Conservation (phyloP, 2,888 invertebrate species). For the Tiliacea aurago region DNA sequence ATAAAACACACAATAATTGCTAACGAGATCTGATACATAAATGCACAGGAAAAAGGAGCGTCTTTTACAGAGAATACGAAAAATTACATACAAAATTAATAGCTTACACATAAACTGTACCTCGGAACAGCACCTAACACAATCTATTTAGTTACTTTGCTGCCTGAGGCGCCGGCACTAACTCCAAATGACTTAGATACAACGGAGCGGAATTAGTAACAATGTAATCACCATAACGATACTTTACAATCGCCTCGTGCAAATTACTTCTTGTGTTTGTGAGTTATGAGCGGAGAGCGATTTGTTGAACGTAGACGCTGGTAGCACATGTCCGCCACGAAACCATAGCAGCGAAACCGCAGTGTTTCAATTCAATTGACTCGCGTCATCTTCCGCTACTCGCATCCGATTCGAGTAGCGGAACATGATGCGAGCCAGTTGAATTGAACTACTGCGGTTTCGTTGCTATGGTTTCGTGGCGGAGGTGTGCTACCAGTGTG, state of each 20-base stretch:
- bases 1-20: background rate
- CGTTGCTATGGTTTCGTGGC: too few relatives aligned
- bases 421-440: too few relatives aligned
- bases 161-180: conserved; percentile 46
- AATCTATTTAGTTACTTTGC: conserved; percentile 51
- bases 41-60: background rate
- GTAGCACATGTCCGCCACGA: too few relatives aligned
- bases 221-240: conserved; percentile 86
- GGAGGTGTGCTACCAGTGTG: too few relatives aligned
- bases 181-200: conserved; percentile 62
- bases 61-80: background rate
- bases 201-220: conserved; percentile 52
- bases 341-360: too few relatives aligned
- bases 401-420: too few relatives aligned
- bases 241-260: conserved; percentile 86
- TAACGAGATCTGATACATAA: background rate
- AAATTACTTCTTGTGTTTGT: conserved; percentile 80
- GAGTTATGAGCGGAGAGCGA: conserved; percentile 64
- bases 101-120: conserved; percentile 3
- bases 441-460: too few relatives aligned
- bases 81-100: background rate
- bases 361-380: too few relatives aligned
- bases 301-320: too few relatives aligned
- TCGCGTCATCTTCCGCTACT: too few relatives aligned
- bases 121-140: conserved; percentile 18